Percentiles rank a stretch among this genome's conserved stretches.
These are phyloP conservation scores for Bos indicus DNA, from an alignment of 2,113 vertebrate species.

Conservation along the genomic window DNA sequence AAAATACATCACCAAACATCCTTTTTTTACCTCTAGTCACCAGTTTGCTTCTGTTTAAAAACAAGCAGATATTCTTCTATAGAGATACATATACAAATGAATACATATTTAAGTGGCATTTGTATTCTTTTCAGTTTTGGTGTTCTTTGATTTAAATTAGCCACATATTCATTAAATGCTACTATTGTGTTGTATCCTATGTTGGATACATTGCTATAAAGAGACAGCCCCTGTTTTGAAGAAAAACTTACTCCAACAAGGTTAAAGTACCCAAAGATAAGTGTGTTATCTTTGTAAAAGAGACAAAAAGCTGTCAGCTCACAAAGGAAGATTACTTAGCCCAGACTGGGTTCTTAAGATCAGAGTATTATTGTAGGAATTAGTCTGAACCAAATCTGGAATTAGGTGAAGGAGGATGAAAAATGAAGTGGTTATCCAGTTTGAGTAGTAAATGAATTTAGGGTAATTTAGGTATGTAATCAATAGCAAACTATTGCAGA, in stretches of 20 bases:
- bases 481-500: background rate
- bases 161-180: background rate
- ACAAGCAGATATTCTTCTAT: background rate
- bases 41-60: slow-evolving; percentile 1
- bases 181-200: background rate
- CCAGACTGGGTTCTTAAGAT: background rate
- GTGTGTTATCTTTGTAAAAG: background rate
- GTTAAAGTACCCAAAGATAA: background rate
- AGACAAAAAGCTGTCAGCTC: background rate
- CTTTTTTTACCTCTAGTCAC: background rate
- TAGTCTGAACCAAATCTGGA: background rate
- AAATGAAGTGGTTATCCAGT: background rate
- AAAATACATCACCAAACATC: background rate
- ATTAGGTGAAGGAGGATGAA: background rate
- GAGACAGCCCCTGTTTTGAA: background rate
- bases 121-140: background rate
- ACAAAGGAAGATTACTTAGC: background rate
- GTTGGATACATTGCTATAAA: background rate
- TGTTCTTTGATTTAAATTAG: background rate
- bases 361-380: background rate
- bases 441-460: background rate
- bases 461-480: background rate
- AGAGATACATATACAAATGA: background rate
- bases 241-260: background rate
- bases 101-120: background rate